Evolutionary conservation across 2,113 vertebrate species (phyloP), one percentile per base, ranked within the genome.

Genomic region (Gnathonemus echidnorhynchus): DNA sequence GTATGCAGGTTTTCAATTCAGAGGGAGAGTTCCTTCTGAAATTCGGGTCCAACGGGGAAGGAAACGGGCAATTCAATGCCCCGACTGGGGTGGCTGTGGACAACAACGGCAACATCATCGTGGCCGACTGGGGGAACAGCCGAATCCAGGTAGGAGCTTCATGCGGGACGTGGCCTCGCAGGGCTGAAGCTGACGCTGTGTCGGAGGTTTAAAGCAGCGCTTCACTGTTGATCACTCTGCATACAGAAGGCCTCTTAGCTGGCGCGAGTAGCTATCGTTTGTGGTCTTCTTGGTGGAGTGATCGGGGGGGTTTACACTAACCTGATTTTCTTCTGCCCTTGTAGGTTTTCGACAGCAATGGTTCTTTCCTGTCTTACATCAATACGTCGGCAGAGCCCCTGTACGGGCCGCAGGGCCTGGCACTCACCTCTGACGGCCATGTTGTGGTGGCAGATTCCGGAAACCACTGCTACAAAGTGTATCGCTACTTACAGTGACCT

Each of bases 391-490:
- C 98, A 2, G 98, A 99, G 93, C 98, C 98, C 1, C 96, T 99
- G 24, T 99, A 99, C 0, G 98, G 98, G 50, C 98, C 98, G 0
- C 98, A 99, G 92, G 98, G 98, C 86, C 95, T 99, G 92, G 97
- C 98, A 49, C 95, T 99, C 80, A 99, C 98, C 91, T 98, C 97
- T 3, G 98, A 99, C 0, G 98, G 98, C 91, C 97, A 99, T 0
- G 98, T 99, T 74, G 98, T 99, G 77, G 98, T 99, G 66, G 98
- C 98, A 45, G 98, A 99, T 96, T 99, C 98, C 90, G 98, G 98
- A 86, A 99, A 99, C 94, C 98, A 99, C 93, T 99, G 98, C 95
- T 99, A 99, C 94, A 99, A 99, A 94, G 98, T 99, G 92, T 99
- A 99, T 92, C 97, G 98, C 92, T 99, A 99, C 92, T 95, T 99